Evolutionary conservation across 2,113 vertebrate species (phyloP).

Genomic region (Silurus meridionalis): DNA sequence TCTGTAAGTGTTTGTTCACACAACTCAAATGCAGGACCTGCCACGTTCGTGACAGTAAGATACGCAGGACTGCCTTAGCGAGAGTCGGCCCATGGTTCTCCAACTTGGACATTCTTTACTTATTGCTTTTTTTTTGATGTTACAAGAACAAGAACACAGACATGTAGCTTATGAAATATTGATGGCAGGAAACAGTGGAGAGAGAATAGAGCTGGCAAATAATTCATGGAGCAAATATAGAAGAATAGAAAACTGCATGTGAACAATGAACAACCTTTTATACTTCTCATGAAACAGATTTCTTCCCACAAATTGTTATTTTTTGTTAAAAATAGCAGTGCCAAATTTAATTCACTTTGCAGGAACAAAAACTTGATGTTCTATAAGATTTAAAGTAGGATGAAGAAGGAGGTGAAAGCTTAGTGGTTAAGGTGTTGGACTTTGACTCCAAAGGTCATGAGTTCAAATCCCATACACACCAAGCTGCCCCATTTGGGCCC

Average conservation of each 20-base stretch:
- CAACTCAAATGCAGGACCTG: slow-evolving; percentile 29
- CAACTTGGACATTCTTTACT: slow-evolving; percentile 20
- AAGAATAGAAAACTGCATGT: slow-evolving; percentile 55
- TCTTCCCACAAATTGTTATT: not conserved
- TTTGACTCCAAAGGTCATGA: too few relatives aligned
- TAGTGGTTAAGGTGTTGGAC: too few relatives aligned
- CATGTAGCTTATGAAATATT: slow-evolving; percentile 72
- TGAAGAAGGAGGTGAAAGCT: too few relatives aligned
- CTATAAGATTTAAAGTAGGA: not conserved
- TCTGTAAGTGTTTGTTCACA: not conserved
- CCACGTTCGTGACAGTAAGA: slow-evolving; percentile 6
- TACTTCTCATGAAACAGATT: not conserved
- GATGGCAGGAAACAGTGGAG: slow-evolving; percentile 60
- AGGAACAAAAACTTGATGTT: not conserved
- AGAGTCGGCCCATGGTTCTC: not conserved
- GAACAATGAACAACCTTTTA: slow-evolving; percentile 64
- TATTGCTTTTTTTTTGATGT: slow-evolving; percentile 47
- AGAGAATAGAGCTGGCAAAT: slow-evolving; percentile 66
- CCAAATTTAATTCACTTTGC: not conserved
- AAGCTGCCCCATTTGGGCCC: too few relatives aligned
- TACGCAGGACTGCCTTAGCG: not conserved
- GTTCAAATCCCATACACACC: too few relatives aligned
- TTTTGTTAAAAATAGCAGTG: not conserved
- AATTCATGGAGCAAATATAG: slow-evolving; percentile 70
- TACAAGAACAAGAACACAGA: slow-evolving; percentile 60